Percentiles rank a stretch among this genome's conserved stretches.
Conservation (phyloP, 1,140 invertebrate species). For the Coptotermes formosanus region DNA sequence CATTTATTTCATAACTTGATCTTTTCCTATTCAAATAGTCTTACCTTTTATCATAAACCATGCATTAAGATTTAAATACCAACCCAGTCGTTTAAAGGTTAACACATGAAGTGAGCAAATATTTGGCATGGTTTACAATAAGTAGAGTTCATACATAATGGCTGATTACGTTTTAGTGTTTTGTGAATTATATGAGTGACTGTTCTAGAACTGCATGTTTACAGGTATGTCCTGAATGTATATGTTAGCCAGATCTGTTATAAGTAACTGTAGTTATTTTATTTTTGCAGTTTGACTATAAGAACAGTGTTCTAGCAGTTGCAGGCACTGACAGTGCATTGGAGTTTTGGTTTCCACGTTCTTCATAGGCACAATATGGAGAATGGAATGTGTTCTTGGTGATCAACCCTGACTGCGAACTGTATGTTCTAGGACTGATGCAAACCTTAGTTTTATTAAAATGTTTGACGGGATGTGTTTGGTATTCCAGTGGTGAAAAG, state of each 20-base stretch:
- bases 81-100: too few relatives aligned
- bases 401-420: background rate
- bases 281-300: conserved; percentile 44
- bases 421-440: too few relatives aligned
- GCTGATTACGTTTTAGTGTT: background rate
- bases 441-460: too few relatives aligned
- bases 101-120: too few relatives aligned
- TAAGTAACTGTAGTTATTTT: conserved; percentile 10
- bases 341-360: conserved; percentile 44
- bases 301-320: conserved; percentile 45
- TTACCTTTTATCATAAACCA: too few relatives aligned
- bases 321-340: conserved; percentile 42
- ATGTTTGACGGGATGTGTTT: too few relatives aligned
- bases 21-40: too few relatives aligned
- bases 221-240: background rate
- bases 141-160: background rate
- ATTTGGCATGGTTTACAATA: too few relatives aligned
- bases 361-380: background rate
- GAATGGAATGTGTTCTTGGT: background rate
- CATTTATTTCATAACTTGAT: too few relatives aligned
- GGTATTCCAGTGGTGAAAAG: too few relatives aligned
- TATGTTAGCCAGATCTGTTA: background rate
- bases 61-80: too few relatives aligned
- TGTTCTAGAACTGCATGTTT: background rate
- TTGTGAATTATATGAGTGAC: background rate